These are phyloP conservation scores for Loris lydekkerianus DNA, from an alignment of 2,797 vertebrate species.

Conservation along the genomic window DNA sequence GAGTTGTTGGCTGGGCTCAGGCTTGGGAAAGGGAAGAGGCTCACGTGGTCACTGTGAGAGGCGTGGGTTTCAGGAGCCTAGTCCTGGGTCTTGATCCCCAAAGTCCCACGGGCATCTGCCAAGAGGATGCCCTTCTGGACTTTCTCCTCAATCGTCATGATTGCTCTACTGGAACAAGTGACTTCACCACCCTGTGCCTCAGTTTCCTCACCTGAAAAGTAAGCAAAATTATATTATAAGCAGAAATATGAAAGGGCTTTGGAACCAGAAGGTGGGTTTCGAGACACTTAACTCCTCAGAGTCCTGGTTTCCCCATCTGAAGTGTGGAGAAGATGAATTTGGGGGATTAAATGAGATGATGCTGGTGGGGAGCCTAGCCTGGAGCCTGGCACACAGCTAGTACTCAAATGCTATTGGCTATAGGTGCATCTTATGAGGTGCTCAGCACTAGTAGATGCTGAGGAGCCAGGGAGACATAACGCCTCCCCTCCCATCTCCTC, in stretches of 20 bases:
- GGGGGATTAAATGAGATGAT: neutral
- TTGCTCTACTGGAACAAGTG: neutral
- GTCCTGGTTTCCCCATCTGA: conserved; percentile 39
- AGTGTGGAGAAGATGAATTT: neutral
- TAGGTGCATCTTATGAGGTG: neutral
- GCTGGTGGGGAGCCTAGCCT: neutral
- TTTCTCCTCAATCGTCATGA: neutral
- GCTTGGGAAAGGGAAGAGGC: neutral
- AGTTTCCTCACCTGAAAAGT: neutral
- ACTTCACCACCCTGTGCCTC: neutral
- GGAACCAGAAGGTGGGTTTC: neutral
- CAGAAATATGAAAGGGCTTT: neutral
- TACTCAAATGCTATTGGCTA: neutral
- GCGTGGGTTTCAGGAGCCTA: neutral
- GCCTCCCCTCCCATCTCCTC: neutral
- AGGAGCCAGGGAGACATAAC: neutral
- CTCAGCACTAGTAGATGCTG: neutral
- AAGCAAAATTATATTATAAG: neutral
- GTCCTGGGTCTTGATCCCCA: neutral
- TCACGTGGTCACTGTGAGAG: neutral
- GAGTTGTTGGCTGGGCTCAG: neutral
- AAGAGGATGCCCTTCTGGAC: neutral
- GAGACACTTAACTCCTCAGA: conserved; percentile 33
- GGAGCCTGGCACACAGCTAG: neutral
- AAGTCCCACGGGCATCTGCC: neutral